phyloP scores from a whole-genome alignment of 2,113 vertebrate genomes.

The Apteryx owenii region DNA sequence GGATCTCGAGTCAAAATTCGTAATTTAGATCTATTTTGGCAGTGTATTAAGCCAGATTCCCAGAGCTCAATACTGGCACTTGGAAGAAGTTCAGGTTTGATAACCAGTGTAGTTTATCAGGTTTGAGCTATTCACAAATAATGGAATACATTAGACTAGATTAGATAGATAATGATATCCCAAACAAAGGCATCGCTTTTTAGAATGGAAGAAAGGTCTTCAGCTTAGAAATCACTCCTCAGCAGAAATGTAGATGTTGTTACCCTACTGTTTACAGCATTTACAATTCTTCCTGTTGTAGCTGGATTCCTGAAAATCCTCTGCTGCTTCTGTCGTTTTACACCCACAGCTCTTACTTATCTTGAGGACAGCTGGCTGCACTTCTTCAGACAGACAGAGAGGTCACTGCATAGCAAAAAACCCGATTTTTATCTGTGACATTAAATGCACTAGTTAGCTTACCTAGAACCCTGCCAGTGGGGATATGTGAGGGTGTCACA shows the following conservation, averaged over 20 bases:
- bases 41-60: neutral
- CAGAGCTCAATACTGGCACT: neutral
- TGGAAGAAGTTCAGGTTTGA: neutral
- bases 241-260: neutral
- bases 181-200: neutral
- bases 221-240: neutral
- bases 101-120: neutral
- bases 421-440: neutral
- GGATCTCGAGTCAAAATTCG: neutral
- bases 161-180: neutral
- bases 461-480: neutral
- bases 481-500: neutral
- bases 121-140: neutral
- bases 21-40: neutral
- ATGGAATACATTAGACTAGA: neutral
- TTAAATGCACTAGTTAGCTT: neutral
- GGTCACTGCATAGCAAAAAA: conserved; percentile 34
- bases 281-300: neutral
- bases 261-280: neutral
- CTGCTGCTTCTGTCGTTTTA: neutral
- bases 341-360: neutral
- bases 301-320: neutral
- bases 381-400: neutral
- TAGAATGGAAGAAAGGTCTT: neutral
- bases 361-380: neutral